phyloP scores from a whole-genome alignment of 2,888 invertebrate species.

The Dicranocentrus wangi region DNA sequence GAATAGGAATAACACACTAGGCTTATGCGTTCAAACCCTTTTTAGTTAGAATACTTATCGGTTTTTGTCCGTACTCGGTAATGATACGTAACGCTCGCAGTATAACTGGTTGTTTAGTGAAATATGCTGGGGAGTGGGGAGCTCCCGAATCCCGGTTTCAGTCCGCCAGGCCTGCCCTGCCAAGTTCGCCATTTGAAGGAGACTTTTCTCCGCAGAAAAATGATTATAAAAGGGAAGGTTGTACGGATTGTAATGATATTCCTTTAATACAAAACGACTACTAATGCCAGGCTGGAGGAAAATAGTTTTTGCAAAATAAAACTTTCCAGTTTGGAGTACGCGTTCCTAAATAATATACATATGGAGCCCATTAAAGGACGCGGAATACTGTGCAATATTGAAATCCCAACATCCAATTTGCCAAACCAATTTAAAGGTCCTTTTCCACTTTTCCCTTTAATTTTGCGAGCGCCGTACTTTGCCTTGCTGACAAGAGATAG shows the following conservation, averaged over 20 bases:
- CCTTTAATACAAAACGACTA: conserved; percentile 2
- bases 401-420: conserved; percentile 38
- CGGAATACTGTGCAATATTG: not conserved
- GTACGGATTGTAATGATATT: not conserved
- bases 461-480: too few species aligned
- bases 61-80: conserved; percentile 2
- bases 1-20: too few species aligned
- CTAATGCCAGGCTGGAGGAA: too few species aligned
- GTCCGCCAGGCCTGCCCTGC: not conserved
- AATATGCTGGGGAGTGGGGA: too few species aligned
- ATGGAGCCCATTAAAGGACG: too few species aligned
- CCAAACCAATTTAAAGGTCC: conserved; percentile 42
- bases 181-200: conserved; percentile 8
- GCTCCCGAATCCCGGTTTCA: too few species aligned
- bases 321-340: too few species aligned
- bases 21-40: not conserved
- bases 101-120: too few species aligned
- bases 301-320: not conserved
- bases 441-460: conserved; percentile 10
- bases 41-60: conserved; percentile 4
- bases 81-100: not conserved
- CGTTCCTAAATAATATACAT: too few species aligned
- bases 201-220: conserved; percentile 14
- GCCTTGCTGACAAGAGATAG: not conserved
- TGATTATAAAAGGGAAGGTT: not conserved